phyloP scores from a whole-genome alignment of 1,140 invertebrate species.

The Drosophila eugracilis region DNA sequence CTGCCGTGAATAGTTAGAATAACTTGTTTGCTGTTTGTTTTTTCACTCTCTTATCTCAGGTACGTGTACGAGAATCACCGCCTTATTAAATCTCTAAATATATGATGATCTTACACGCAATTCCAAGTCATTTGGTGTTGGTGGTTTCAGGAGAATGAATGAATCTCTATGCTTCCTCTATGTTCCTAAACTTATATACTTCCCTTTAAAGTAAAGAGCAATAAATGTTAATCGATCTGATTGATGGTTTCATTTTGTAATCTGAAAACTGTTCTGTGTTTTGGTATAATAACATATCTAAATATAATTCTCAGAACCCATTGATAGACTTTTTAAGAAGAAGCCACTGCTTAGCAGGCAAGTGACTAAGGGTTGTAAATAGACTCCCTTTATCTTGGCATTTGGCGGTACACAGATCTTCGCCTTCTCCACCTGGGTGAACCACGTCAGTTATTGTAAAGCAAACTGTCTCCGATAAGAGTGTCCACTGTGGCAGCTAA shows the following conservation, averaged over 20 bases:
- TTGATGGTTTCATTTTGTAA: not conserved
- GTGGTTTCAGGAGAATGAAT: too few species aligned
- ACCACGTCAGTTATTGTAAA: slow-evolving; percentile 33
- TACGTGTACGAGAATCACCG: slow-evolving; percentile 1
- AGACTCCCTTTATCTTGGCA: slow-evolving; percentile 40
- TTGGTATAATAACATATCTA: not conserved
- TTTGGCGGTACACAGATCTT: too few species aligned
- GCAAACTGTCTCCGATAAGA: slow-evolving; percentile 35
- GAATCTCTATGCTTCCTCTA: too few species aligned
- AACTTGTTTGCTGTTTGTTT: slow-evolving; percentile 5
- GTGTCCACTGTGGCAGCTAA: slow-evolving; percentile 24
- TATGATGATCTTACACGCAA: not conserved
- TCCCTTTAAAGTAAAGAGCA: too few species aligned
- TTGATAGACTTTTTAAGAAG: not conserved
- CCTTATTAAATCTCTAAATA: slow-evolving; percentile 9
- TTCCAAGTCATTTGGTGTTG: not conserved
- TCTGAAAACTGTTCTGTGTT: not conserved
- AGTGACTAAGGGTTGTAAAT: slow-evolving; percentile 47
- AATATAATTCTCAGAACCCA: not conserved
- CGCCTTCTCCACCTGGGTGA: slow-evolving; percentile 10
- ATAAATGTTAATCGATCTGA: too few species aligned
- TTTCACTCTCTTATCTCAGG: slow-evolving; percentile 11
- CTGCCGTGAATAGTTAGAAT: slow-evolving; percentile 5
- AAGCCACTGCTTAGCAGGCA: slow-evolving; percentile 4
- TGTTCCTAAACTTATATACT: too few species aligned